phyloP scores from a whole-genome alignment of 2,888 invertebrate genomes.

The Drosophila koepferae region DNA sequence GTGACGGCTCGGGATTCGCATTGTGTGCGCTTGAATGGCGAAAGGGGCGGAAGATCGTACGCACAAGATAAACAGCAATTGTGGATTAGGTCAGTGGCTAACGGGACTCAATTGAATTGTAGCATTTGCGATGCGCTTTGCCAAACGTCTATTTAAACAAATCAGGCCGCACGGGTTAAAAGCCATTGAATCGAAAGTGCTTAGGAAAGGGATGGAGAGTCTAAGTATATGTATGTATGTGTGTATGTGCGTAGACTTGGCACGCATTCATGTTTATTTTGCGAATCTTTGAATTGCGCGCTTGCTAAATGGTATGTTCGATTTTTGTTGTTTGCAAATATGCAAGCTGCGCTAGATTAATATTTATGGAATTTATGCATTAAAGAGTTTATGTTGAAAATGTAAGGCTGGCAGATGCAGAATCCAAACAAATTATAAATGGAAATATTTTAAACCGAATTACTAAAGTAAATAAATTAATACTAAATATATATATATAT shows the following conservation, averaged over 20 bases:
- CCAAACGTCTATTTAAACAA: slow-evolving; percentile 53
- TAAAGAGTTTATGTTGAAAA: neutral
- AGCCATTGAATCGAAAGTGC: slow-evolving; percentile 6
- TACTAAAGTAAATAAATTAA: neutral
- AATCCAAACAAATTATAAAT: neutral
- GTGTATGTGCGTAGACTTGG: slow-evolving; percentile 25
- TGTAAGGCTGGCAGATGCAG: slow-evolving; percentile 11
- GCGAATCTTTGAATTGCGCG: slow-evolving; percentile 47
- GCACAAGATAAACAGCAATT: slow-evolving; percentile 65
- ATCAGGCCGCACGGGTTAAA: slow-evolving; percentile 41
- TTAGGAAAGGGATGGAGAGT: neutral
- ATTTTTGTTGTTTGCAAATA: slow-evolving; percentile 37
- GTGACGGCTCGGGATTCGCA: slow-evolving; percentile 32
- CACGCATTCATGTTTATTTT: slow-evolving; percentile 58
- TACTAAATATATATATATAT: too few species aligned
- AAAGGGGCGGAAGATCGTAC: slow-evolving; percentile 43
- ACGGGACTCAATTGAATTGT: slow-evolving; percentile 49
- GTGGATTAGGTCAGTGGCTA: slow-evolving; percentile 26
- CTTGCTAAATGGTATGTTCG: slow-evolving; percentile 12
- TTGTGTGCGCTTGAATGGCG: slow-evolving; percentile 53
- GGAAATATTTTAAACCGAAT: neutral
- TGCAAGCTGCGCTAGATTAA: slow-evolving; percentile 33
- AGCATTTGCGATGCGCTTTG: slow-evolving; percentile 51
- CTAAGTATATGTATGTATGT: neutral
- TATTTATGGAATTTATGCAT: slow-evolving; percentile 24